Percentiles rank a stretch among this genome's conserved stretches.
phyloP scores from a whole-genome alignment of 2,797 vertebrate genomes.

The Eurystomus glaucurus region DNA sequence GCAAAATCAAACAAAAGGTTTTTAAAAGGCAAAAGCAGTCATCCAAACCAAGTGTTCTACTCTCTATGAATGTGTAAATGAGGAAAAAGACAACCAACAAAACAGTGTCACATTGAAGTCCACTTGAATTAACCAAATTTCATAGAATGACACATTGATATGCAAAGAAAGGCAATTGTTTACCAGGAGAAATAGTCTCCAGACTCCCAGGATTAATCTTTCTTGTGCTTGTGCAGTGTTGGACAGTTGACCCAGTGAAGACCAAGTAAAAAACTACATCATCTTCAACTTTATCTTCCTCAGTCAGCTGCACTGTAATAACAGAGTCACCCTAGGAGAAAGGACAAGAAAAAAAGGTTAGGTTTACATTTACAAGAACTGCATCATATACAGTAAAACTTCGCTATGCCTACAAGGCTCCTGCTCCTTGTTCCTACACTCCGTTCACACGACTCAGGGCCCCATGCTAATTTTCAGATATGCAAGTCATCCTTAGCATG shows the following conservation, averaged over 20 bases:
- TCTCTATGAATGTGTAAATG: background rate
- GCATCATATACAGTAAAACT: background rate
- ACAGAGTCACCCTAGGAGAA: conserved; percentile 90
- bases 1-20: background rate
- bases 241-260: conserved; percentile 92
- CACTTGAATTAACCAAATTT: background rate
- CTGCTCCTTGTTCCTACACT: background rate
- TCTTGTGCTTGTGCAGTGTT: conserved; percentile 92
- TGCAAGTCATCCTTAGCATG: background rate
- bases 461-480: background rate
- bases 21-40: background rate
- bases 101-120: background rate
- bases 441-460: background rate
- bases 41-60: rapidly evolving
- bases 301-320: conserved; percentile 91
- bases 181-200: conserved; percentile 94
- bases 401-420: background rate
- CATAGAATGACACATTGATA: background rate
- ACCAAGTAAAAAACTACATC: conserved; percentile 93
- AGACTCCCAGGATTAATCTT: conserved; percentile 90
- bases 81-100: background rate
- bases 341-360: background rate
- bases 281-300: conserved; percentile 88
- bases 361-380: background rate
- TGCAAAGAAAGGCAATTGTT: conserved; percentile 40